These are phyloP conservation scores for Macrobrachium rosenbergii DNA, from an alignment of 1,140 invertebrate species.

Conservation along the genomic window DNA sequence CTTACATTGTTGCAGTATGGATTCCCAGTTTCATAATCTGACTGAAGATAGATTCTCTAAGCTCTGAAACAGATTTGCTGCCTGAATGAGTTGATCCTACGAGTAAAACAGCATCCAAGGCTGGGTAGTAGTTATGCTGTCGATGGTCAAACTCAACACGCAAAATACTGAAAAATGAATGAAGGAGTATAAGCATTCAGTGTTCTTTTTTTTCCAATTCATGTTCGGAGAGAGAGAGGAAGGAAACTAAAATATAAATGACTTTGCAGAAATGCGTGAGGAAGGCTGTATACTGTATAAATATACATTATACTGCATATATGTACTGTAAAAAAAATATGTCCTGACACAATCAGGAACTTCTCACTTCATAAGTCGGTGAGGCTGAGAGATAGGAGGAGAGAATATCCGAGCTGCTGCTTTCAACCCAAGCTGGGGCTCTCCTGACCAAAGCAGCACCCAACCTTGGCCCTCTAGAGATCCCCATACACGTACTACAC, in stretches of 20 bases:
- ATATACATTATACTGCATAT: neutral
- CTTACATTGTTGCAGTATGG: constrained; percentile 40
- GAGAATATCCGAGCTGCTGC: constrained; percentile 42
- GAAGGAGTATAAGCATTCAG: neutral
- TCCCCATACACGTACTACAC: constrained; percentile 70
- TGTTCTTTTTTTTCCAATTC: too few relatives aligned
- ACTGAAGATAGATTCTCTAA: constrained; percentile 19
- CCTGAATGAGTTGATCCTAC: constrained; percentile 66
- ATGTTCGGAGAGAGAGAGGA: too few relatives aligned
- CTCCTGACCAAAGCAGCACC: constrained; percentile 70
- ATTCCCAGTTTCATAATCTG: constrained; percentile 46
- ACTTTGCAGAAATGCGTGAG: neutral
- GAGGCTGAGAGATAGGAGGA: constrained; percentile 37
- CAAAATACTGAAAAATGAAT: constrained; percentile 67
- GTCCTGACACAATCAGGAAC: too few relatives aligned
- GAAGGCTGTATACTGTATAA: neutral
- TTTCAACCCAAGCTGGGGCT: constrained; percentile 62
- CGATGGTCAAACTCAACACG: constrained; percentile 71
- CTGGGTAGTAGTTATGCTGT: constrained; percentile 71
- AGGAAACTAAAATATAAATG: too few relatives aligned
- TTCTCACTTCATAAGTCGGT: constrained; percentile 33
- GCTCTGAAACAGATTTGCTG: neutral
- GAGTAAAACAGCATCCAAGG: constrained; percentile 71
- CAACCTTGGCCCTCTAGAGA: constrained; percentile 68
- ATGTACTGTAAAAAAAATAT: neutral